These are phyloP conservation scores for Scomber colias DNA, from an alignment of 2,113 vertebrate species.

Conservation along the genomic window DNA sequence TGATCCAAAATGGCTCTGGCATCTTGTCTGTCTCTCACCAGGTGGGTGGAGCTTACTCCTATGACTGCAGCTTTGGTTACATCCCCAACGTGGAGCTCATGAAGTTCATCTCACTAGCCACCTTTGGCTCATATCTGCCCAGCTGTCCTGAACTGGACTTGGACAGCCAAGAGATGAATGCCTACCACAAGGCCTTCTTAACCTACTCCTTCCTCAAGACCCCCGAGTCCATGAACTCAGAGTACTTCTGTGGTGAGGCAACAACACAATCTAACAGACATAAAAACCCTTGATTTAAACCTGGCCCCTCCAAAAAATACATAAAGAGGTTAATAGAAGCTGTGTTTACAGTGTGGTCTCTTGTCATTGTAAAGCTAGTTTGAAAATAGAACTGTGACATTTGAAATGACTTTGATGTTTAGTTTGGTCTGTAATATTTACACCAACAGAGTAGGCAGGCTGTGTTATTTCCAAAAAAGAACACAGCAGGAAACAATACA, in stretches of 20 bases:
- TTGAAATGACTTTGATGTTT: too few species aligned
- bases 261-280: not conserved
- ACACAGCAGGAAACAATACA: too few species aligned
- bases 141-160: constrained; percentile 90
- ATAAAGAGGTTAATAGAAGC: not conserved
- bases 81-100: constrained; percentile 98
- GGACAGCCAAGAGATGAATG: constrained; percentile 89
- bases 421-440: too few species aligned
- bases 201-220: constrained; percentile 96
- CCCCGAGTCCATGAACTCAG: constrained; percentile 93
- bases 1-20: not conserved
- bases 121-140: constrained; percentile 95
- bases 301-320: not conserved
- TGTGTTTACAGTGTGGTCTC: not conserved
- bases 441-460: too few species aligned
- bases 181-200: constrained; percentile 96
- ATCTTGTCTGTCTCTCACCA: constrained; percentile 52
- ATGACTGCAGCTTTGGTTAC: constrained; percentile 97
- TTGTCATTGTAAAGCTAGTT: not conserved
- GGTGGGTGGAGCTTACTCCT: constrained; percentile 97
- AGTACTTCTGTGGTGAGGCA: constrained; percentile 93
- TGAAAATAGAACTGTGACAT: too few species aligned
- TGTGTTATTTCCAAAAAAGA: too few species aligned
- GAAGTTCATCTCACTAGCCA: constrained; percentile 98
- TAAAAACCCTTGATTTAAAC: too few species aligned